Evolutionary conservation across 2,113 vertebrate genomes (phyloP).

Genomic region (Oriolus oriolus): DNA sequence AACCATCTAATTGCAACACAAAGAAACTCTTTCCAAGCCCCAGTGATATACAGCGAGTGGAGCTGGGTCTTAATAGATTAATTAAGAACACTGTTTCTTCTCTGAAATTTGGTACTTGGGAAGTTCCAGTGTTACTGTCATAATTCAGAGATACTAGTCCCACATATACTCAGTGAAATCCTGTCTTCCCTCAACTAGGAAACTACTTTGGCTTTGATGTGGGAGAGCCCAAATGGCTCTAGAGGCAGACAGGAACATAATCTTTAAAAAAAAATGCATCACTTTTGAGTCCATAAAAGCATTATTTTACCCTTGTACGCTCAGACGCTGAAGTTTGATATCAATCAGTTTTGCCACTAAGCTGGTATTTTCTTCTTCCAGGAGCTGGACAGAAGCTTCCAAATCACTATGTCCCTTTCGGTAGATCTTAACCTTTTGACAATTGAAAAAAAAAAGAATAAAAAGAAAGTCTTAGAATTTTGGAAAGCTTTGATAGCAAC

Average conservation of each 20-base stretch:
- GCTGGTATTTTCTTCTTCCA: constrained; percentile 78
- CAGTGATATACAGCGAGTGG: not conserved
- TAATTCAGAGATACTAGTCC: not conserved
- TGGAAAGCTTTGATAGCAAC: not conserved
- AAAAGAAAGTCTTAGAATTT: not conserved
- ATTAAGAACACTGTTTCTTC: not conserved
- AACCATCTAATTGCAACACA: not conserved
- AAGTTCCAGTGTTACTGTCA: not conserved
- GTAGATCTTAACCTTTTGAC: constrained; percentile 69
- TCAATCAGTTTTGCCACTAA: constrained; percentile 71
- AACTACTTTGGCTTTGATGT: not conserved
- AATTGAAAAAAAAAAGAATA: not conserved
- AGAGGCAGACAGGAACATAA: not conserved
- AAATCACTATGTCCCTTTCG: constrained; percentile 63
- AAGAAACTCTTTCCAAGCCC: not conserved
- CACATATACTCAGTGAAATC: not conserved
- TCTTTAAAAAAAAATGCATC: not conserved
- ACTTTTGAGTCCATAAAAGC: not conserved
- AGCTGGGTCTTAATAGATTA: not conserved
- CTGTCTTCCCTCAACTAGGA: not conserved
- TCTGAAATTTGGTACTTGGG: not conserved
- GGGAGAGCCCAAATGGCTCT: not conserved
- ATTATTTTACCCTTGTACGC: constrained; percentile 65
- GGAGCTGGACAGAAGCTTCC: constrained; percentile 59
- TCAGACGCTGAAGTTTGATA: constrained; percentile 61